Percentiles rank a stretch among this genome's conserved stretches.
Evolutionary conservation across 53 echinoderm and acorn worm species (phyloP).

Genomic region (Echinarachnius parma): DNA sequence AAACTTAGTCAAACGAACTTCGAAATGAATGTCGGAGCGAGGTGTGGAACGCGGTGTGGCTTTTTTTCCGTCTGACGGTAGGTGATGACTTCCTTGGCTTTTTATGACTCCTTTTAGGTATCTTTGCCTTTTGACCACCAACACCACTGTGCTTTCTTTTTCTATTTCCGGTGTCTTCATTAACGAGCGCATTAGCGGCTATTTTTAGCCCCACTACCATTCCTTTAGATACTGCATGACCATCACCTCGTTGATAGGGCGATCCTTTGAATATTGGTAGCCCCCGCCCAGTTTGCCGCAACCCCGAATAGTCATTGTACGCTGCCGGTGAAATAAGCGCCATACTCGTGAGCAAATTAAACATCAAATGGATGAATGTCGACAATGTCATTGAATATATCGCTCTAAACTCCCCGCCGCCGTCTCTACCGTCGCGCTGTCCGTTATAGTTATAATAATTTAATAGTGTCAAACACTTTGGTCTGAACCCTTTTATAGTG

Average conservation of each 20-base stretch:
- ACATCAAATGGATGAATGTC: too few species aligned
- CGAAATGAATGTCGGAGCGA: too few species aligned
- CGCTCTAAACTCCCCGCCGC: too few species aligned
- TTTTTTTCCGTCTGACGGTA: not conserved
- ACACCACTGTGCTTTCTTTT: not conserved
- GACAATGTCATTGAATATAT: too few species aligned
- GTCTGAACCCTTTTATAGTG: constrained; percentile 34
- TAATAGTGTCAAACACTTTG: constrained; percentile 39
- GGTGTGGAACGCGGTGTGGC: not conserved
- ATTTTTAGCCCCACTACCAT: not conserved
- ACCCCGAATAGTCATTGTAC: constrained; percentile 29
- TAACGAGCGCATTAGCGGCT: not conserved
- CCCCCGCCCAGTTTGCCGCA: constrained; percentile 16
- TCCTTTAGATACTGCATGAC: not conserved
- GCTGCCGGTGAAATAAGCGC: not conserved
- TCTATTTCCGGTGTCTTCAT: not conserved
- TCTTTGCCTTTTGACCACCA: not conserved
- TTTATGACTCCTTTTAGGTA: not conserved
- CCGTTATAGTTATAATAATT: constrained; percentile 45
- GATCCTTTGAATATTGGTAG: constrained; percentile 45
- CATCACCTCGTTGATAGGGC: constrained; percentile 20
- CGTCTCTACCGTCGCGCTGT: too few species aligned
- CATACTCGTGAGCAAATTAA: not conserved
- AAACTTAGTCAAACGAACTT: not conserved
- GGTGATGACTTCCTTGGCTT: not conserved